Evolutionary conservation across 2,113 vertebrate species (phyloP), one percentile per base, ranked within the genome.

Genomic region (Potamarius usumacintae): DNA sequence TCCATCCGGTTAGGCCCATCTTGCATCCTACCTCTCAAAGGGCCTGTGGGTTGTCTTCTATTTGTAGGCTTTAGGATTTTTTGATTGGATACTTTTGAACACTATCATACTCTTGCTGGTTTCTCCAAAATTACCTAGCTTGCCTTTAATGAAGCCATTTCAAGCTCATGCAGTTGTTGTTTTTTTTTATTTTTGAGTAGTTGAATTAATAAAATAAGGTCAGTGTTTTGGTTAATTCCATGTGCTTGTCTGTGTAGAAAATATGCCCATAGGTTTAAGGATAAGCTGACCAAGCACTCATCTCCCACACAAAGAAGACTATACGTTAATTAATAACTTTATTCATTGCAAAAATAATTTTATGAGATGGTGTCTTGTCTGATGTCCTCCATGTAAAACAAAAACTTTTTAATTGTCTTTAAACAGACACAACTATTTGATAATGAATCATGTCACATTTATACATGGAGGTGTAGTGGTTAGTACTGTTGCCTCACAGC

Each of bases 221-320:
- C 14, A 1, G 14, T 15, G 14, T 69, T 67, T 30, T 30, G 27
- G 12, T 30, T 67, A 14, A 27, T 69, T 69, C 25, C 0, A 2
- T 34, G 20, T 17, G 27, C 14, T 34, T 0, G 0, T 14, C 27
- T 34, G 0, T 72, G 15, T 1, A 9, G 15, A 76, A 42, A 1
- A 22, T 22, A 0, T 74, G 34, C 30, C 7, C 18, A 74, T 12
- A 30, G 67, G 34, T 71, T 34, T 6, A 71, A 71, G 67, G 27
- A 71, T 71, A 34, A 71, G 67, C 67, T 30, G 67, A 71, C 67
- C 30, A 17, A 71, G 67, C 67, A 71, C 67, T 69, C 65, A 69
- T 69, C 11, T 17, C 1, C 67, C 5, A 17, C 69, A 71, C 15
- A 42, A 30, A 69, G 15, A 14, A 2, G 11, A n/a, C 8, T 1